Conservation (phyloP, 1,140 invertebrate genomes). For the Lutraria rhynchaena region DNA sequence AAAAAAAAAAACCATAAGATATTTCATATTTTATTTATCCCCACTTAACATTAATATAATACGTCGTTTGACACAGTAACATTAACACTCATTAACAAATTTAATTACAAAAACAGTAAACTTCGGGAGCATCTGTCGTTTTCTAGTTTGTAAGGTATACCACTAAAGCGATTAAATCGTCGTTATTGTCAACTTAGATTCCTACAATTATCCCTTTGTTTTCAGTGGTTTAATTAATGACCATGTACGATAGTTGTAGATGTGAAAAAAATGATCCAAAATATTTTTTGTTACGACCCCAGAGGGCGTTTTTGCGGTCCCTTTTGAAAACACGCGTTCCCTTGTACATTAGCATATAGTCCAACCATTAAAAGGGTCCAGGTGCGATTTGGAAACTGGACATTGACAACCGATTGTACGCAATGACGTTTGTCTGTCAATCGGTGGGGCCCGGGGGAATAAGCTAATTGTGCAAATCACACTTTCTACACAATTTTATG, state of each 20-base stretch:
- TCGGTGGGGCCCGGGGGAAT: slow-evolving; percentile 18
- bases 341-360: neutral
- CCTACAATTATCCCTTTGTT: slow-evolving; percentile 18
- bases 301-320: slow-evolving; percentile 1
- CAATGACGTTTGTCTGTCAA: slow-evolving; percentile 40
- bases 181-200: slow-evolving; percentile 11
- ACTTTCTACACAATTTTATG: slow-evolving; percentile 39
- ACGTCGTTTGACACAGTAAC: neutral
- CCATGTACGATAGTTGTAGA: neutral
- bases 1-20: neutral
- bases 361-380: slow-evolving; percentile 11
- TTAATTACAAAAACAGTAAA: slow-evolving; percentile 24
- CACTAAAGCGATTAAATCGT: neutral
- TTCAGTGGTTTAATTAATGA: slow-evolving; percentile 14
- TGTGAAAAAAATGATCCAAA: neutral
- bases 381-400: neutral
- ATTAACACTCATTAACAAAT: slow-evolving; percentile 30
- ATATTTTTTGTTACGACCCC: neutral
- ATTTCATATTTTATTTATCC: neutral
- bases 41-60: slow-evolving; percentile 21
- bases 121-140: slow-evolving; percentile 5
- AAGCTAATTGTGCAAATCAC: slow-evolving; percentile 49
- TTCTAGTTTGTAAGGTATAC: neutral
- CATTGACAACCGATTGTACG: slow-evolving; percentile 25
- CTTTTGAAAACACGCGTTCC: neutral